Evolutionary conservation across 2,797 vertebrate species (phyloP), one percentile per base, ranked within the genome.

Genomic region (Nyctalus aviator): DNA sequence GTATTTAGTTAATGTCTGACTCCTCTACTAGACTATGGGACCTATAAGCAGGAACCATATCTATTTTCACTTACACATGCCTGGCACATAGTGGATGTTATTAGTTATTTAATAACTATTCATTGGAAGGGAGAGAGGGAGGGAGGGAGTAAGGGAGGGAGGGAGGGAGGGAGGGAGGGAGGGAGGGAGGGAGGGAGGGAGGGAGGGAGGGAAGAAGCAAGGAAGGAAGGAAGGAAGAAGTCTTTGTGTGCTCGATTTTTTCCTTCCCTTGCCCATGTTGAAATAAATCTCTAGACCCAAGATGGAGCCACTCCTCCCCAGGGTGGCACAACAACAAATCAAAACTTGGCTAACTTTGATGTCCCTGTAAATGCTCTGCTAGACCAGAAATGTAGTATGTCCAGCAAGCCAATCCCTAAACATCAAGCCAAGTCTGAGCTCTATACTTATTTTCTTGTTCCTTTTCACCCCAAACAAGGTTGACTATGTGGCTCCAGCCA

Each of bases 231-330:
- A 21, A 21, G 20, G 8, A 18, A 64, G 23, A 1, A 48, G 1
- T 53, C 23, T 66, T 75, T 50, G 17, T 83, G 30, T 48, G 6
- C 76, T 91, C 50, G 71, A 20, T 64, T 94, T 89, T 94, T 90
- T n/a, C 53, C 6, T 85, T 83, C 73, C 50, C 32, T 92, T 84
- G n/a, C 41, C 84, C 55, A 21, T 30, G 21, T 35, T 87, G 55
- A 73, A 87, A 50, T 81, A 64, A 35, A 44, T 81, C 44, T 81
- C 48, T 81, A 81, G 55, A 55, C 66, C 44, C 66, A 81, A 50
- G 27, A 57, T 82, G 37, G 12, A 55, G 57, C 35, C 23, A 3
- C 30, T 46, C 57, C 35, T 64, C 17, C 57, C 57, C 35, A 12
- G 4, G 27, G 35, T 73, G 48, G 17, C 48, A 37, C 6, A 2